Evolutionary conservation across 1,140 invertebrate genomes (phyloP).

Genomic region (Caerostris extrusa): DNA sequence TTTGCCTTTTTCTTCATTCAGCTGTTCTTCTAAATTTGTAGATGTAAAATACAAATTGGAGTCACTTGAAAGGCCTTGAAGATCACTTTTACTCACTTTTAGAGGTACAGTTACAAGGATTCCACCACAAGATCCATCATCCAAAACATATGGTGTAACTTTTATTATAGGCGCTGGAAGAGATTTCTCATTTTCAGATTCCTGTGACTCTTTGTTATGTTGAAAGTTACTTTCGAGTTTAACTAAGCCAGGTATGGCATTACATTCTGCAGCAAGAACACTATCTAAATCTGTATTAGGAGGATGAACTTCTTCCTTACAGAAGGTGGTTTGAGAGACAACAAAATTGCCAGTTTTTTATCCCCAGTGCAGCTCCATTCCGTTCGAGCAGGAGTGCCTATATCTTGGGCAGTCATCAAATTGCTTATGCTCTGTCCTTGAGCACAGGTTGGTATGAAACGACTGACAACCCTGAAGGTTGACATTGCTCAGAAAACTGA

Average conservation of each 20-base stretch:
- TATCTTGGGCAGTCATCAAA: not conserved
- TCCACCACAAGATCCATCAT: not conserved
- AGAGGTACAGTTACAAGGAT: not conserved
- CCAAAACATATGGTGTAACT: not conserved
- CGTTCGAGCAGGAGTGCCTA: not conserved
- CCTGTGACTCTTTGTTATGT: not conserved
- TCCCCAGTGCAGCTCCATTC: not conserved
- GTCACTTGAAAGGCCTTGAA: not conserved
- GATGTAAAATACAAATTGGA: not conserved
- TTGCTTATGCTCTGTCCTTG: not conserved
- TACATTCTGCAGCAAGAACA: not conserved
- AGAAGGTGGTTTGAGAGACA: not conserved
- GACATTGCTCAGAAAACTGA: not conserved
- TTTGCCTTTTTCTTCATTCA: too few relatives aligned
- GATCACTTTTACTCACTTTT: not conserved
- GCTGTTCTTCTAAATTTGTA: not conserved
- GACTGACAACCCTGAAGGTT: not conserved
- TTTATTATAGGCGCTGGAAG: not conserved
- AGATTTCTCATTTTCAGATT: not conserved
- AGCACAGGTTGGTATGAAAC: not conserved
- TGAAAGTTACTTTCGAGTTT: not conserved
- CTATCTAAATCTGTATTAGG: not conserved
- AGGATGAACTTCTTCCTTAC: not conserved
- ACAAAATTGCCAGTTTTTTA: not conserved
- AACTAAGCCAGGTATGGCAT: not conserved